phyloP scores from a whole-genome alignment of 2,113 vertebrate species.

The Ahaetulla prasina region DNA sequence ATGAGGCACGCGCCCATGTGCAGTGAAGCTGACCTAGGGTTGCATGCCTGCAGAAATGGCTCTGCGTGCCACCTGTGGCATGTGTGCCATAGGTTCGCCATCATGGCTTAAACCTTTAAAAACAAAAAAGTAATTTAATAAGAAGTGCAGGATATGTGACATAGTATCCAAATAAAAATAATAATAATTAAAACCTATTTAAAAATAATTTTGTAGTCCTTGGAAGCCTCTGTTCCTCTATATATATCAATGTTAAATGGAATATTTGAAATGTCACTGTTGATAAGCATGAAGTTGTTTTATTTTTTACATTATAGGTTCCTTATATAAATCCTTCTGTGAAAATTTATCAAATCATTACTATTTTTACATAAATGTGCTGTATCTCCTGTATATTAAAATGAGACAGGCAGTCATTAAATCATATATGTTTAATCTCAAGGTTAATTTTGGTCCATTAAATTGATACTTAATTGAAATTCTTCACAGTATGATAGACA shows the following conservation, averaged over 20 bases:
- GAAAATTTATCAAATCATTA: background rate
- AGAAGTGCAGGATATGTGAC: background rate
- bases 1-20: too few relatives aligned
- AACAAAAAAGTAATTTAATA: background rate
- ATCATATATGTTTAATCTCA: background rate
- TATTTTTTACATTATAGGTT: conserved; percentile 26
- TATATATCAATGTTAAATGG: background rate
- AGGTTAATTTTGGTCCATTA: background rate
- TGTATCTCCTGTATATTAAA: background rate
- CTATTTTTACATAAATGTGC: background rate
- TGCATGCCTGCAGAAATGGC: too few relatives aligned
- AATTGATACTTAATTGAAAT: background rate
- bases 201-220: background rate
- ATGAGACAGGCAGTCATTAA: background rate
- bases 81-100: too few relatives aligned
- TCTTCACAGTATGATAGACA: background rate
- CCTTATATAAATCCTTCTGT: background rate
- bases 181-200: background rate
- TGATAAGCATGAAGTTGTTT: background rate
- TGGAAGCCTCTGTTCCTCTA: background rate
- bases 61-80: too few relatives aligned
- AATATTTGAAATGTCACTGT: background rate
- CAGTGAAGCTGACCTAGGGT: too few relatives aligned
- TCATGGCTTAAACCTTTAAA: background rate
- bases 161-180: background rate